Conservation (phyloP, 2,113 vertebrate species). For the Elephantulus edwardii region DNA sequence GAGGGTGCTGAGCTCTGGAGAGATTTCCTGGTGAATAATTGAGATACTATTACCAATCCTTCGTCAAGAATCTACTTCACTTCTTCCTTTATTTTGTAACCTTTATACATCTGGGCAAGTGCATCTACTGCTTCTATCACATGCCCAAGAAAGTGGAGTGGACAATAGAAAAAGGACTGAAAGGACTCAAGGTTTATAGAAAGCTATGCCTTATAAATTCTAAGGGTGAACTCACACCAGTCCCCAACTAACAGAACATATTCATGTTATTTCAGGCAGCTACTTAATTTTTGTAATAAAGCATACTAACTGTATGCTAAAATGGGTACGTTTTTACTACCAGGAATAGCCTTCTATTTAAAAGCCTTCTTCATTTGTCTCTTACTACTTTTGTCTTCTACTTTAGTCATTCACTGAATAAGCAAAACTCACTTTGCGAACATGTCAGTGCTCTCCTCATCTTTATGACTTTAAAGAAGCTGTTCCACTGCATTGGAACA, state of each 20-base stretch:
- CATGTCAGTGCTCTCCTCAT: not conserved
- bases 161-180: not conserved
- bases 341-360: not conserved
- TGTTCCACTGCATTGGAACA: not conserved
- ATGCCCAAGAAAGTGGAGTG: not conserved
- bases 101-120: not conserved
- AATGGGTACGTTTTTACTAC: constrained; percentile 29
- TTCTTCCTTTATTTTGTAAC: not conserved
- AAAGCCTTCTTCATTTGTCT: constrained; percentile 31
- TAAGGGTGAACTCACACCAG: not conserved
- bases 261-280: constrained; percentile 31
- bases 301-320: not conserved
- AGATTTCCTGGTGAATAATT: constrained; percentile 1
- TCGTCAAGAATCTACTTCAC: not conserved
- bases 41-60: not conserved
- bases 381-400: not conserved
- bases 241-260: not conserved
- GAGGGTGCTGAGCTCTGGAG: not conserved
- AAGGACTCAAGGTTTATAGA: not conserved
- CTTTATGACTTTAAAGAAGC: constrained; percentile 31
- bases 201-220: not conserved
- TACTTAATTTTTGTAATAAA: constrained; percentile 26
- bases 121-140: not conserved
- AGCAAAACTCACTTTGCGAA: not conserved
- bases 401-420: constrained; percentile 11